phyloP scores from a whole-genome alignment of 2,113 vertebrate genomes.

The Oncorhynchus clarkii region DNA sequence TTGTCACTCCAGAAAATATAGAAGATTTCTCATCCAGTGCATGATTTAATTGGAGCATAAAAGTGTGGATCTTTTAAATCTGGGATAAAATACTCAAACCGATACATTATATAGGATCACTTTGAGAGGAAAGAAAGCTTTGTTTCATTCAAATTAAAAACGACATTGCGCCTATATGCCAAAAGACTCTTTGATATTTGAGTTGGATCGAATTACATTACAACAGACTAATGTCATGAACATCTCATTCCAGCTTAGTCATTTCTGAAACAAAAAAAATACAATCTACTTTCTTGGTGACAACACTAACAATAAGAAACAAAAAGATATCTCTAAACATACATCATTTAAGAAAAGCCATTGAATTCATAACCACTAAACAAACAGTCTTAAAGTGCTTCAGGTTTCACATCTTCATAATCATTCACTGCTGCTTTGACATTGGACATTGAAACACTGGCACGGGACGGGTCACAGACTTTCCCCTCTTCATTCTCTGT shows the following conservation, averaged over 20 bases:
- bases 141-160: background rate
- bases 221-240: background rate
- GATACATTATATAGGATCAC: background rate
- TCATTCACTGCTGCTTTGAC: slow-evolving; percentile 36
- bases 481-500: background rate
- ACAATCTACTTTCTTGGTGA: background rate
- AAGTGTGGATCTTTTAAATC: too few relatives aligned
- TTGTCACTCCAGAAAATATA: background rate
- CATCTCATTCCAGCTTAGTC: background rate
- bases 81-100: background rate
- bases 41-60: background rate
- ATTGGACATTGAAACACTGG: slow-evolving; percentile 29
- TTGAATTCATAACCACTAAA: slow-evolving; percentile 18
- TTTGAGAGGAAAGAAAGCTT: background rate
- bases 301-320: slow-evolving; percentile 1
- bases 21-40: background rate
- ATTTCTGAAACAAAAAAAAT: background rate
- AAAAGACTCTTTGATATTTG: background rate
- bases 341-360: background rate
- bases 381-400: slow-evolving; percentile 47
- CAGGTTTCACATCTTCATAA: slow-evolving; percentile 12
- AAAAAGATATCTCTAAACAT: background rate
- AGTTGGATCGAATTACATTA: background rate
- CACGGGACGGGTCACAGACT: slow-evolving; percentile 13
- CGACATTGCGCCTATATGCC: background rate